Conservation (phyloP, 2,797 vertebrate species). For the Semaprochilodus insignis region DNA sequence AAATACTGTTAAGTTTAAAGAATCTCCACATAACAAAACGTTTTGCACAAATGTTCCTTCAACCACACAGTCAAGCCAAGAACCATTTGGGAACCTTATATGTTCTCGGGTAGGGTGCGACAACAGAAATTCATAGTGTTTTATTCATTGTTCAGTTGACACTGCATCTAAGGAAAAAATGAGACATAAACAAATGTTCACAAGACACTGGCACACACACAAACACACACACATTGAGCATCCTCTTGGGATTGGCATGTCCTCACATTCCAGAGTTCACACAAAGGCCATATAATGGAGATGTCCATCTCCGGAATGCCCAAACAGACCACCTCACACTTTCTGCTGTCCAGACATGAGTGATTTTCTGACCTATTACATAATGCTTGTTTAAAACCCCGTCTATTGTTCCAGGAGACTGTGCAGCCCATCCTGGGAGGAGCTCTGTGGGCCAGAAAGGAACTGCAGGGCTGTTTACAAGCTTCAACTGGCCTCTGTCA, state of each 20-base stretch:
- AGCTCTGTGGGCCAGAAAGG: slow-evolving; percentile 46
- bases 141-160: not conserved
- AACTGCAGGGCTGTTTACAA: not conserved
- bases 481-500: not conserved
- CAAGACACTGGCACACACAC: not conserved
- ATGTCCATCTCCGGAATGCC: slow-evolving; percentile 18
- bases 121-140: not conserved
- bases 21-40: too few relatives aligned
- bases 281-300: not conserved
- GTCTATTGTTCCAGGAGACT: slow-evolving; percentile 73
- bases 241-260: not conserved
- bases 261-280: not conserved
- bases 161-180: not conserved
- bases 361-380: slow-evolving; percentile 30
- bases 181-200: not conserved
- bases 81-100: too few relatives aligned
- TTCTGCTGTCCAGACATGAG: not conserved
- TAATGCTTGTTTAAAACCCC: slow-evolving; percentile 72
- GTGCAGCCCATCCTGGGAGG: slow-evolving; percentile 72
- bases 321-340: slow-evolving; percentile 7
- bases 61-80: not conserved
- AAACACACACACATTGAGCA: not conserved
- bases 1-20: too few relatives aligned
- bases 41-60: not conserved
- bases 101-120: not conserved